Base-by-base conservation (phyloP, 2,113 vertebrate species). In the Malurus elegans region DNA sequence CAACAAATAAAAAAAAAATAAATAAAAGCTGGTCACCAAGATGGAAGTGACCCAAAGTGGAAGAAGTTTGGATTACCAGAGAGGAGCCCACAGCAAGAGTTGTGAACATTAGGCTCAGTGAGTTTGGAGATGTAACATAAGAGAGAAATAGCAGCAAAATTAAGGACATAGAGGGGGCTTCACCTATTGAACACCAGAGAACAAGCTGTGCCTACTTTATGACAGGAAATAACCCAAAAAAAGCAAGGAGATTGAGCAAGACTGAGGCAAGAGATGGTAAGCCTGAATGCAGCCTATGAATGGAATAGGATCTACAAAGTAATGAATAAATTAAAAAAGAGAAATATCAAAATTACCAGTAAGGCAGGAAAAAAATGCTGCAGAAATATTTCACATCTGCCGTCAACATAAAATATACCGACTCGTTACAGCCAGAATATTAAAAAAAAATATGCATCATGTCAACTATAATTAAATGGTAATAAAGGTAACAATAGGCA, bases 401-500 rank as follows among this genome's bases (percentile, higher is more conserved):
- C 48, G 34, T 48, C 48, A 81, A 70, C 14, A 56, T 47, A 79
- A 96, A 92, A 81, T 61, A 90, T 14, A 74, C 19, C 88, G 40
- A 80, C 34, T 72, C 58, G 29, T 36, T 69, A 61, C 28, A 85
- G 50, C 7, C 58, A 85, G 53, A 93, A 70, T 67, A 87, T 42
- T 73, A 8, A 34, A 58, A 66, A 23, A 48, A 51, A 25, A 81
- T 48, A 79, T 2, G 4, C 13, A 78, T 28, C 44, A 18, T 34
- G 32, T 64, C 82, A 90, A 44, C 21, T 47, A 53, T 81, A 92
- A 92, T 79, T 84, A 93, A 93, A 81, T 31, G 10, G 50, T 29
- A 93, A 86, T 45, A 29, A 86, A 86, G 32, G 16, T 86, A 92
- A 80, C 58, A 90, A 88, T 53, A 90, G 56, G 60, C 64, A 94